Base-by-base conservation (phyloP, 2,113 vertebrate species). In the Corythaixoides concolor region DNA sequence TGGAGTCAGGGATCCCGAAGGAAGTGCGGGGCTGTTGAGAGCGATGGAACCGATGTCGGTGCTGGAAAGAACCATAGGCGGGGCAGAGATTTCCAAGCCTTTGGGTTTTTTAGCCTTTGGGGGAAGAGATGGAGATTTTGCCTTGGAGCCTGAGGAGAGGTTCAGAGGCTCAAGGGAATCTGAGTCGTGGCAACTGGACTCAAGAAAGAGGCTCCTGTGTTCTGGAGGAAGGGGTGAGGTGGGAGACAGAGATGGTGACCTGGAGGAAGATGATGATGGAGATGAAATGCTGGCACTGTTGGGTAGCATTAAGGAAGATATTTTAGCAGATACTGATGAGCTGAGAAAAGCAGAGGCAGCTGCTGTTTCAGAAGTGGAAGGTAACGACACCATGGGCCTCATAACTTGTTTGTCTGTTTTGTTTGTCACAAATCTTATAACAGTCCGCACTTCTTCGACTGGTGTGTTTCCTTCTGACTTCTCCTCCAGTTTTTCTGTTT, bases 71-170 rank as follows among this genome's bases (percentile, higher is more conserved):
- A 99, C 98, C 97, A 99, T 98, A 60, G 99, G 99, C 5, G 99
- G 98, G 8, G 98, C 97, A 0, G 98, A 98, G 97, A 99, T 99
- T 97, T 99, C 99, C 98, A 99, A 97, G 95, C 99, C 98, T 99
- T 99, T 99, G 98, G 99, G 99, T 96, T 99, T 99, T 98, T 99
- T 99, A 97, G 98, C 99, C 97, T 99, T 99, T 94, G 99, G 98
- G 72, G 98, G 99, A 89, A 99, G 99, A 98, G 98, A 98, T 69
- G 98, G 98, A 94, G 98, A 98, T 94, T 98, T 98, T 97, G 98
- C 97, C 97, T 99, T 98, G 97, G 98, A 99, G 92, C 99, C 99
- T 4, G 99, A 98, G 45, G 99, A 99, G 79, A 99, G 99, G 98
- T 99, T 99, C 97, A 99, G 98, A 82, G 99, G 99, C 98, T 99